These are phyloP conservation scores for Cephalopterus ornatus DNA, from an alignment of 2,113 vertebrate species.

Conservation along the genomic window DNA sequence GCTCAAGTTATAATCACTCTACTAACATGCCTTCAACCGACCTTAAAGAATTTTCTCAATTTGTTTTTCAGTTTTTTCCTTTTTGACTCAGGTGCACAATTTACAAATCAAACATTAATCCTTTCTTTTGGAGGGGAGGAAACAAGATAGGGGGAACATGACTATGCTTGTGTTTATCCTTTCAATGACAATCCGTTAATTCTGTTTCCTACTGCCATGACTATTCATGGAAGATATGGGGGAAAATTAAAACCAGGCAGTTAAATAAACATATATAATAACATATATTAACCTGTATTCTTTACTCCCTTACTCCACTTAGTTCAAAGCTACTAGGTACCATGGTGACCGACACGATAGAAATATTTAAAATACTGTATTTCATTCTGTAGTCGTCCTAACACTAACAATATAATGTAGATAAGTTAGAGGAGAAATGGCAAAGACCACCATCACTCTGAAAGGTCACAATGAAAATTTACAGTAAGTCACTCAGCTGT, in stretches of 20 bases:
- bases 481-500: neutral
- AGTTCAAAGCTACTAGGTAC: neutral
- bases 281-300: neutral
- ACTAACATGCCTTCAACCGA: neutral
- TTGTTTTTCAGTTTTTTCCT: neutral
- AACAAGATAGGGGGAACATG: neutral
- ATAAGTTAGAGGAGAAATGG: neutral
- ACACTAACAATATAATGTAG: neutral
- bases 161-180: neutral
- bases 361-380: neutral
- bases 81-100: neutral
- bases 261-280: neutral
- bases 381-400: neutral
- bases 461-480: neutral
- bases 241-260: neutral
- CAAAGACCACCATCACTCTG: neutral
- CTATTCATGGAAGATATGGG: accelerated
- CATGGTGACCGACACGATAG: neutral
- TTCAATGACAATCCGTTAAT: neutral
- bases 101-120: neutral
- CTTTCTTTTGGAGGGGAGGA: neutral
- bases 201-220: neutral
- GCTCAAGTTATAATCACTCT: neutral
- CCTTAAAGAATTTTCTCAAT: neutral
- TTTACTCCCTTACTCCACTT: neutral